Evolutionary conservation across 2,113 vertebrate genomes (phyloP).

Genomic region (Fregetta grallaria): DNA sequence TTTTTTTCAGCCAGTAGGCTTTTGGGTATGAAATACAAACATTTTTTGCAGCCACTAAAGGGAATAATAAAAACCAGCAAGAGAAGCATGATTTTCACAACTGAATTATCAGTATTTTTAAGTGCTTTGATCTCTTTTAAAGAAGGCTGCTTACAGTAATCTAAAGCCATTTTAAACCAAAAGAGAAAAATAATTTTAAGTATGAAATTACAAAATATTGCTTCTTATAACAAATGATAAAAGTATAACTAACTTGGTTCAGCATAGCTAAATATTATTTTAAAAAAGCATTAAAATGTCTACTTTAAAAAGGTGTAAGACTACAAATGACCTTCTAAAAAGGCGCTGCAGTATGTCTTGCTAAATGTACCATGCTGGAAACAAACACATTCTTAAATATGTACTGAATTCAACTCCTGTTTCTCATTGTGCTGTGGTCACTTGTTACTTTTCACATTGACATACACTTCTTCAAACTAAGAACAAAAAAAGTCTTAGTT

Average conservation of each 20-base stretch:
- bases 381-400: constrained; percentile 42
- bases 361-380: constrained; percentile 56
- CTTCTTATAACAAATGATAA: constrained; percentile 71
- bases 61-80: constrained; percentile 16
- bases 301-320: constrained; percentile 66
- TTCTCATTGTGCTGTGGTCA: neutral
- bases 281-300: constrained; percentile 67
- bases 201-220: constrained; percentile 77
- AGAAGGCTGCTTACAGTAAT: constrained; percentile 62
- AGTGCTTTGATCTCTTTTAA: constrained; percentile 42
- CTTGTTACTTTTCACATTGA: neutral
- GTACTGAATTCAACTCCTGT: constrained; percentile 7
- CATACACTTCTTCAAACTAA: neutral
- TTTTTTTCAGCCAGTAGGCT: constrained; percentile 11
- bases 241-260: constrained; percentile 67
- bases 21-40: constrained; percentile 1
- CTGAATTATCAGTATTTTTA: constrained; percentile 27
- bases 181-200: constrained; percentile 72
- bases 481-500: constrained; percentile 37
- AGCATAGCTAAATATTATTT: constrained; percentile 63
- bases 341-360: constrained; percentile 25
- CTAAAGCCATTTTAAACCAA: constrained; percentile 70
- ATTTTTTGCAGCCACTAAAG: neutral
- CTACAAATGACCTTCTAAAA: constrained; percentile 61
- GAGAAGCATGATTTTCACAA: constrained; percentile 18